Conservation (phyloP, 2,888 invertebrate genomes). For the Podabrus alpinus region DNA sequence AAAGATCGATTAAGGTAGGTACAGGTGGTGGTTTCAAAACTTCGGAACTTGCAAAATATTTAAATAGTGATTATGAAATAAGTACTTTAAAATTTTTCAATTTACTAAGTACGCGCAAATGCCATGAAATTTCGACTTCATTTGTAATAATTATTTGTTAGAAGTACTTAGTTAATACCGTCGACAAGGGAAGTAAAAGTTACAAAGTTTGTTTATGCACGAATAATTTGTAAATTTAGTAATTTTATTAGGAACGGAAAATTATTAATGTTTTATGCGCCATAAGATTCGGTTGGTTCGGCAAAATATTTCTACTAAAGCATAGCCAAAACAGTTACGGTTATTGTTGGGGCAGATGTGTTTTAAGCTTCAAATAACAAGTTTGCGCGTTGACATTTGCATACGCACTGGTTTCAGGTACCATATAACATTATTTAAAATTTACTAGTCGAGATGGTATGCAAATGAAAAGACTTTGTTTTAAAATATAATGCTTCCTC, state of each 20-base stretch:
- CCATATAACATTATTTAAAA: constrained; percentile 42
- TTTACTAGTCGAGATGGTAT: constrained; percentile 42
- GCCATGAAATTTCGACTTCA: background rate
- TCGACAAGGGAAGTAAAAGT: background rate
- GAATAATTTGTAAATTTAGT: background rate
- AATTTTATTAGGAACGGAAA: constrained; percentile 1
- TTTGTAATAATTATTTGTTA: background rate
- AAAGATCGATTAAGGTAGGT: background rate
- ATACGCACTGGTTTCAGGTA: constrained; percentile 36
- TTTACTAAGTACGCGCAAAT: background rate
- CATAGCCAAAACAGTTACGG: constrained; percentile 30
- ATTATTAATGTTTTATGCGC: constrained; percentile 23
- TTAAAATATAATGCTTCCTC: constrained; percentile 22
- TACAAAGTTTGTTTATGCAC: background rate
- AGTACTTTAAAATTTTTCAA: background rate
- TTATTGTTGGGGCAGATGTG: constrained; percentile 37
- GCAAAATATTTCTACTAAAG: constrained; percentile 20
- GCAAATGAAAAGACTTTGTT: constrained; percentile 36
- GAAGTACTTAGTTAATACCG: background rate
- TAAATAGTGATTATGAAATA: background rate
- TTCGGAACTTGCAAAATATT: background rate
- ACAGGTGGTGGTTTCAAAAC: background rate
- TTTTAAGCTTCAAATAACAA: constrained; percentile 33
- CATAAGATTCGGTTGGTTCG: constrained; percentile 18
- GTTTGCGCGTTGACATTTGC: constrained; percentile 35